Conservation (phyloP, 2,888 invertebrate species). For the Drosophila emarginata region DNA sequence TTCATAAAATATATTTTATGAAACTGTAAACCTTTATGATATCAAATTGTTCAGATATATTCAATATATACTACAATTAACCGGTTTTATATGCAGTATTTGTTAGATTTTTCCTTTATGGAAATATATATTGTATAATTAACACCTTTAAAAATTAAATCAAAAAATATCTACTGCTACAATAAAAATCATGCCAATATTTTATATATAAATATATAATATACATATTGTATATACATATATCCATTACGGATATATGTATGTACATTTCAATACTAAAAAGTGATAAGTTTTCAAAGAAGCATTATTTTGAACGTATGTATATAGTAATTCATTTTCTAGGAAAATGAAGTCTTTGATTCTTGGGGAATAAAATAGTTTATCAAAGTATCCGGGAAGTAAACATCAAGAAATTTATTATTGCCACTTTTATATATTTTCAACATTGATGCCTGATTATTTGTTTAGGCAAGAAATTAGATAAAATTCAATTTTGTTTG, state of each 20-base stretch:
- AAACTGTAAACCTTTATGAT: not conserved
- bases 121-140: not conserved
- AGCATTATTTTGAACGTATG: too few relatives aligned
- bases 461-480: conserved; percentile 31
- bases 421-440: conserved; percentile 27
- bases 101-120: conserved; percentile 1
- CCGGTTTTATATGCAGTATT: conserved; percentile 21
- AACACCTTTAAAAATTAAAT: not conserved
- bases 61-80: conserved; percentile 16
- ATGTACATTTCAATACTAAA: too few relatives aligned
- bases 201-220: not conserved
- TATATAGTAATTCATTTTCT: too few relatives aligned
- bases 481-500: not conserved
- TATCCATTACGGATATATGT: too few relatives aligned
- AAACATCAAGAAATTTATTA: not conserved
- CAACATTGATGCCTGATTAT: not conserved
- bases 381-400: not conserved
- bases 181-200: not conserved
- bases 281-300: too few relatives aligned
- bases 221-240: too few relatives aligned
- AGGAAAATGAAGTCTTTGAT: too few relatives aligned
- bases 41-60: not conserved
- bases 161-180: not conserved
- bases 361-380: not conserved
- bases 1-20: not conserved